These are phyloP conservation scores for Synanthedon andrenaeformis DNA, from an alignment of 2,888 invertebrate species.

Conservation along the genomic window DNA sequence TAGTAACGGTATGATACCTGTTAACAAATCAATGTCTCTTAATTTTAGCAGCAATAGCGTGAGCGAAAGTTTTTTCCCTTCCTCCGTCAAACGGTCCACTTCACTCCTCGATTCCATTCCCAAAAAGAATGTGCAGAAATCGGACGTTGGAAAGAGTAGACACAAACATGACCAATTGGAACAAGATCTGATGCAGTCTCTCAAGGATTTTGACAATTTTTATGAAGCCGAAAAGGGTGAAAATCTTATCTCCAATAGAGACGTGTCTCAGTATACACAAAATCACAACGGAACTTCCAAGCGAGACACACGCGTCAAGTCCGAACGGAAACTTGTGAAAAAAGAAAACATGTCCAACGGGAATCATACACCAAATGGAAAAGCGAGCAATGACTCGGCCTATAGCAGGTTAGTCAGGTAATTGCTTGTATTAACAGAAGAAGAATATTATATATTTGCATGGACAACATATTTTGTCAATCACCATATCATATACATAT, in stretches of 20 bases:
- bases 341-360: constrained; percentile 38
- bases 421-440: constrained; percentile 12
- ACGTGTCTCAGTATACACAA: constrained; percentile 23
- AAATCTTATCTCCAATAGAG: constrained; percentile 31
- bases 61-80: constrained; percentile 58
- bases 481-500: neutral
- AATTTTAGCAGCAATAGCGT: constrained; percentile 69
- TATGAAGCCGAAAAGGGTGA: constrained; percentile 53
- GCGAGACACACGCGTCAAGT: constrained; percentile 34
- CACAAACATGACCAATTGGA: constrained; percentile 60
- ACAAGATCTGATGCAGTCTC: constrained; percentile 61
- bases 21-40: constrained; percentile 67
- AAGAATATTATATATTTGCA: neutral
- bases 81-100: constrained; percentile 68
- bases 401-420: constrained; percentile 84
- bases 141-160: constrained; percentile 44
- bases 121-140: constrained; percentile 42
- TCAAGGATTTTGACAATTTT: constrained; percentile 63
- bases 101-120: constrained; percentile 68
- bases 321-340: constrained; percentile 45
- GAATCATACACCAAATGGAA: constrained; percentile 50
- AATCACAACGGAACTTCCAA: constrained; percentile 34
- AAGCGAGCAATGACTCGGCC: constrained; percentile 76
- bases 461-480: neutral
- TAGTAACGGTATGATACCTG: constrained; percentile 46